Conservation (phyloP, 2,888 invertebrate species). For the Ectobius pallidus region DNA sequence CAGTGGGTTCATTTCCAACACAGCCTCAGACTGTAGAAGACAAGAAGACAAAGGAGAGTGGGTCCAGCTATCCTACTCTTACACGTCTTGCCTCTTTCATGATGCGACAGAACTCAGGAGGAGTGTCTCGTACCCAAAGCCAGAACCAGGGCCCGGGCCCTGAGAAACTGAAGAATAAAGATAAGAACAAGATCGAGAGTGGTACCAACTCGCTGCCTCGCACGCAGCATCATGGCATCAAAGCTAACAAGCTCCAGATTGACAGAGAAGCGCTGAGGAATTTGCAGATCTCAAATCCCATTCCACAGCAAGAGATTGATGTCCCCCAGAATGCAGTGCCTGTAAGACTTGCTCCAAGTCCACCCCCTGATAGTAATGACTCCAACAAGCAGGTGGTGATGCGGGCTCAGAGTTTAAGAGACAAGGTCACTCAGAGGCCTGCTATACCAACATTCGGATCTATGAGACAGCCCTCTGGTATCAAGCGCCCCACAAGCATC, state of each 20-base stretch:
- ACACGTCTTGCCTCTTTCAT: constrained; percentile 77
- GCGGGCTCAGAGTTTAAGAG: constrained; percentile 83
- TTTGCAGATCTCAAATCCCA: constrained; percentile 83
- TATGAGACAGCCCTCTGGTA: constrained; percentile 72
- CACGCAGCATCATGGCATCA: constrained; percentile 62
- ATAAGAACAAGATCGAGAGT: constrained; percentile 61
- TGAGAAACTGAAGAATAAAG: constrained; percentile 45
- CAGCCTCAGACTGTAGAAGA: constrained; percentile 40
- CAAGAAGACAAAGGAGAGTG: constrained; percentile 62
- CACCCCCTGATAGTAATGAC: constrained; percentile 58
- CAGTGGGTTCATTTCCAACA: constrained; percentile 26
- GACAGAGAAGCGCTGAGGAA: constrained; percentile 76
- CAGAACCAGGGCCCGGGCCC: constrained; percentile 56
- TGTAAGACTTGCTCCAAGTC: constrained; percentile 58
- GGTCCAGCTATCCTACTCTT: constrained; percentile 60
- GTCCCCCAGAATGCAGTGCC: constrained; percentile 65
- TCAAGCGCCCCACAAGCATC: constrained; percentile 76
- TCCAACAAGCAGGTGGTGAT: constrained; percentile 68
- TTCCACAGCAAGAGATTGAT: constrained; percentile 72
- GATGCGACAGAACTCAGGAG: constrained; percentile 50
- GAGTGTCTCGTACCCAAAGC: constrained; percentile 58
- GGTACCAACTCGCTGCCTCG: constrained; percentile 64
- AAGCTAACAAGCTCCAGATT: constrained; percentile 64
- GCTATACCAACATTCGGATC: constrained; percentile 80
- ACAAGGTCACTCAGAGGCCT: constrained; percentile 62